phyloP scores from a whole-genome alignment of 1,140 invertebrate genomes.

The Megathymus violae region DNA sequence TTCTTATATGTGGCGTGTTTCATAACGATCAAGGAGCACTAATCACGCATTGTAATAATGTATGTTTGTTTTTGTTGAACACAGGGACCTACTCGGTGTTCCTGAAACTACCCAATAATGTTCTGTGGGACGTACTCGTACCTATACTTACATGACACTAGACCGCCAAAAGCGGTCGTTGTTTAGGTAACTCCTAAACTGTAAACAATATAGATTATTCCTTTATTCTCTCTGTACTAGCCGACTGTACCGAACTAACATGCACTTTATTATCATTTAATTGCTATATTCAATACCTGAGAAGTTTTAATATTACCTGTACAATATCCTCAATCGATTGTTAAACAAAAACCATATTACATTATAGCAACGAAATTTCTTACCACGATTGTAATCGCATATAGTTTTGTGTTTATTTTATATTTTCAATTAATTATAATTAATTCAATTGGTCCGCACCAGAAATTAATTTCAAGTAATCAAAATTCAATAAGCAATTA shows the following conservation, averaged over 20 bases:
- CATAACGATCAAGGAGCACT: no score
- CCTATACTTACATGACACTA: no score
- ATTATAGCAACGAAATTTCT: no score
- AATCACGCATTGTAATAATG: no score
- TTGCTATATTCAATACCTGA: neutral
- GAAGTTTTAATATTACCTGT: neutral
- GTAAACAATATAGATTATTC: no score
- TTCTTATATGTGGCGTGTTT: neutral
- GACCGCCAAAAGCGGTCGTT: no score
- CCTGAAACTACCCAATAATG: no score
- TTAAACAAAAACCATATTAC: neutral
- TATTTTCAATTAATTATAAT: constrained; percentile 16
- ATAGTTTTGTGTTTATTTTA: neutral
- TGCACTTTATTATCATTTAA: neutral
- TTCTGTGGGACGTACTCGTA: no score
- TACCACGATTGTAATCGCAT: neutral
- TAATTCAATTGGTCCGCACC: constrained; percentile 40
- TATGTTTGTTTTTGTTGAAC: neutral
- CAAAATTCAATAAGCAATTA: constrained; percentile 5
- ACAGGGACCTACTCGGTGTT: neutral
- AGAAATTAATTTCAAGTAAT: constrained; percentile 34
- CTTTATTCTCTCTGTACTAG: no score
- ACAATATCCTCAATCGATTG: neutral
- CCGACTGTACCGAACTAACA: neutral
- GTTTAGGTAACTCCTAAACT: no score